A percentile compares a stretch with the other conserved stretches of the same genome.
These are phyloP conservation scores for Elgaria multicarinata DNA, from an alignment of 2,113 vertebrate genomes.

Conservation along the genomic window DNA sequence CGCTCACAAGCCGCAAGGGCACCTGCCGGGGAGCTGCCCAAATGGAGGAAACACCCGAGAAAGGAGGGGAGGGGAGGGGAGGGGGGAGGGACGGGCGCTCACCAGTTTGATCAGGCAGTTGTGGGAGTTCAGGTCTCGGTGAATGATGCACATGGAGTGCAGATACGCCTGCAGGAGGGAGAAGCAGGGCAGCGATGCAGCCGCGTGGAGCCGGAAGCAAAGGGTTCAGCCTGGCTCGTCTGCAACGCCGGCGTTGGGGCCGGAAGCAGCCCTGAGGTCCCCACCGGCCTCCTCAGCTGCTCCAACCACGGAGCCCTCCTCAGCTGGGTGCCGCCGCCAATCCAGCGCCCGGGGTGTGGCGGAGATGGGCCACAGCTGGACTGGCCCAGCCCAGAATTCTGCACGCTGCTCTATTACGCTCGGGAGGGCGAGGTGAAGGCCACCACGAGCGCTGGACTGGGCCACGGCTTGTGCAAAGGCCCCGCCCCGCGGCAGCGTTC, in stretches of 20 bases:
- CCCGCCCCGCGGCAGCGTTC: too few species aligned
- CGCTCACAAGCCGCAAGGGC: too few species aligned
- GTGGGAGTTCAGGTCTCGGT: slow-evolving; percentile 93
- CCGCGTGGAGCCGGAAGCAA: too few species aligned
- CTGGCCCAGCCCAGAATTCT: background rate
- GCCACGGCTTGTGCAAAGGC: too few species aligned
- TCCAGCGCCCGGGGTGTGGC: too few species aligned
- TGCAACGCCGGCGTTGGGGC: background rate
- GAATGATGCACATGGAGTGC: slow-evolving; percentile 94
- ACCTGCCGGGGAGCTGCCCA: background rate
- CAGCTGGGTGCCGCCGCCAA: too few species aligned
- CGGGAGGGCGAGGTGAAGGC: background rate
- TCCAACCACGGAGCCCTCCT: background rate
- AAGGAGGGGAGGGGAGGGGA: too few species aligned
- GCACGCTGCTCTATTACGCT: background rate
- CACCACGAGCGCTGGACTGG: background rate
- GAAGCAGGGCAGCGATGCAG: background rate
- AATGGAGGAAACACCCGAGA: too few species aligned
- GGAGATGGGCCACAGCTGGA: background rate
- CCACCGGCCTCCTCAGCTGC: background rate
- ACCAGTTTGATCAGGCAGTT: slow-evolving; percentile 97
- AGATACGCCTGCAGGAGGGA: slow-evolving; percentile 85
- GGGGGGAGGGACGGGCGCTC: slow-evolving; percentile 57
- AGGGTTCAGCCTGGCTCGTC: too few species aligned
- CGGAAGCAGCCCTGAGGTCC: background rate